Conservation (phyloP, 2,797 vertebrate genomes). For the Eutrigla gurnardus region DNA sequence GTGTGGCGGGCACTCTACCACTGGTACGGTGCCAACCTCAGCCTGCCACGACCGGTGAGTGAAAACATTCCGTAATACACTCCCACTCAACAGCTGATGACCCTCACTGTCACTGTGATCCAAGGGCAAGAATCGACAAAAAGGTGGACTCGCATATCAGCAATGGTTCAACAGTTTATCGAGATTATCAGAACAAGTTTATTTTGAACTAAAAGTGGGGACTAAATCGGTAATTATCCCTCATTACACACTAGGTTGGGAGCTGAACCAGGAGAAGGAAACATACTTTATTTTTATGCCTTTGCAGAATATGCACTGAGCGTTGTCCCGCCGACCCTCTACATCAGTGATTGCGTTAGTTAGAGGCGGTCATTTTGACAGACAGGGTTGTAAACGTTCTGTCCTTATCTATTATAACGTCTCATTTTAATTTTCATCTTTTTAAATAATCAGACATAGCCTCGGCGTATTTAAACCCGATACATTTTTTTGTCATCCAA, state of each 20-base stretch:
- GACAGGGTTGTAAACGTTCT: too few relatives aligned
- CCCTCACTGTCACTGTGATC: not conserved
- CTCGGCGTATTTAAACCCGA: too few relatives aligned
- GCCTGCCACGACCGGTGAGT: slow-evolving; percentile 96
- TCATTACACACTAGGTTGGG: not conserved
- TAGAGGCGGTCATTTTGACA: too few relatives aligned
- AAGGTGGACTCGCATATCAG: not conserved
- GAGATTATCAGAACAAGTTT: not conserved
- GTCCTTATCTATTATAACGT: too few relatives aligned
- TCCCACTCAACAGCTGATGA: not conserved
- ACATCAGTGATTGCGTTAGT: too few relatives aligned
- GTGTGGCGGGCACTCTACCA: slow-evolving; percentile 99
- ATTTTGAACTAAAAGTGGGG: not conserved
- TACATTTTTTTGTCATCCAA: too few relatives aligned
- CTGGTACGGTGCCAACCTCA: slow-evolving; percentile 98
- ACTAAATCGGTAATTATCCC: not conserved
- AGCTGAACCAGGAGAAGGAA: not conserved
- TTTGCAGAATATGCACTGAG: too few relatives aligned
- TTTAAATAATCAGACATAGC: too few relatives aligned
- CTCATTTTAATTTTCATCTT: too few relatives aligned
- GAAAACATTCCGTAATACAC: not conserved
- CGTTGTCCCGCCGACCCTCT: too few relatives aligned
- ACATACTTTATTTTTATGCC: too few relatives aligned
- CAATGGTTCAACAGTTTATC: not conserved
- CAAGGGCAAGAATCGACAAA: not conserved